A percentile compares a stretch with the other conserved stretches of the same genome.
These are phyloP conservation scores for Myathropa florea DNA, from an alignment of 2,888 invertebrate species.

Conservation along the genomic window DNA sequence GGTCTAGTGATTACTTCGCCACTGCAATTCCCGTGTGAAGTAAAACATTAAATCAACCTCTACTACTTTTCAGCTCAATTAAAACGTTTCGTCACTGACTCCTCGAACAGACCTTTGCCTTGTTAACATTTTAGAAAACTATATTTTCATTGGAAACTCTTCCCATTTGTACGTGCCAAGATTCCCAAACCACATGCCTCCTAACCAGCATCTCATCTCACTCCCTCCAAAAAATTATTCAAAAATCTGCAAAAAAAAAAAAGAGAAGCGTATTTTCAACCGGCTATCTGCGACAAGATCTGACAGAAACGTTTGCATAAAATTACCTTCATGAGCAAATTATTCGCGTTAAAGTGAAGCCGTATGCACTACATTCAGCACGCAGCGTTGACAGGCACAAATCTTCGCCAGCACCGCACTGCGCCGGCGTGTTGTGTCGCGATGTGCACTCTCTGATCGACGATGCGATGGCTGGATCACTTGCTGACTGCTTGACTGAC, in stretches of 20 bases:
- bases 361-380: conserved; percentile 48
- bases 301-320: conserved; percentile 48
- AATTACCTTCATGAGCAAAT: conserved; percentile 60
- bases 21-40: too few relatives aligned
- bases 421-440: background rate
- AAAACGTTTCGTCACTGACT: too few relatives aligned
- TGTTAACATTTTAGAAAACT: too few relatives aligned
- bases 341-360: conserved; percentile 51
- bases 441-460: conserved; percentile 35
- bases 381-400: conserved; percentile 47
- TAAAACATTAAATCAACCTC: too few relatives aligned
- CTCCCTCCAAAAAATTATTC: background rate
- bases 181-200: background rate
- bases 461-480: conserved; percentile 11
- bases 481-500: background rate
- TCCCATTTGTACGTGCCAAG: background rate
- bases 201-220: background rate
- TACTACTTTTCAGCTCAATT: too few relatives aligned
- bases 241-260: background rate
- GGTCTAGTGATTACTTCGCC: too few relatives aligned
- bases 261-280: background rate
- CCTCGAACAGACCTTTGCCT: too few relatives aligned
- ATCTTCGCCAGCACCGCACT: conserved; percentile 32
- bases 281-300: conserved; percentile 10
- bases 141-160: background rate